Percentiles rank a stretch among this genome's conserved stretches.
phyloP scores from a whole-genome alignment of 2,888 invertebrate species.

The Heterodera filipjevi region DNA sequence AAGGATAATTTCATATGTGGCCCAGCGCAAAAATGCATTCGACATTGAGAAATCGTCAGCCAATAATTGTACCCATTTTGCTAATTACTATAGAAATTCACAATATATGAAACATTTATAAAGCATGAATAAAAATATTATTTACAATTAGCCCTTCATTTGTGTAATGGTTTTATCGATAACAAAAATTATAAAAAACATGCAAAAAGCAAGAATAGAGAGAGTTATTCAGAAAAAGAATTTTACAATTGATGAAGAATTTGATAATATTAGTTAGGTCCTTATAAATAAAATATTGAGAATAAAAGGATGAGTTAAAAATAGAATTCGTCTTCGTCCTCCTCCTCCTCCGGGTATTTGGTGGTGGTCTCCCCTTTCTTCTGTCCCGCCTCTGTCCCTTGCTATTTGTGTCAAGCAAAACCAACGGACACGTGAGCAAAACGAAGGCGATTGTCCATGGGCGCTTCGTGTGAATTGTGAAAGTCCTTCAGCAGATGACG shows the following conservation, averaged over 20 bases:
- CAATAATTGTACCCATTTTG: not conserved
- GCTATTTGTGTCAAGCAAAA: not conserved
- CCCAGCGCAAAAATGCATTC: too few relatives aligned
- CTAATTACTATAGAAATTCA: not conserved
- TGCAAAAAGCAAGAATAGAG: not conserved
- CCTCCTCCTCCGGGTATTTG: slow-evolving; percentile 32
- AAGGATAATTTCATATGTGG: too few relatives aligned
- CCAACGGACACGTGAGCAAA: slow-evolving; percentile 49
- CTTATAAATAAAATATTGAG: not conserved
- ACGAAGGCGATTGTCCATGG: slow-evolving; percentile 58
- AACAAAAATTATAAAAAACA: not conserved
- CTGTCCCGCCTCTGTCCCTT: slow-evolving; percentile 31
- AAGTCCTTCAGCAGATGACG: slow-evolving; percentile 55
- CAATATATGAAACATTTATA: not conserved
- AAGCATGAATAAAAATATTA: not conserved
- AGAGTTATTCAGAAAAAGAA: too few relatives aligned
- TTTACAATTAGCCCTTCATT: not conserved
- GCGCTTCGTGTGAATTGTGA: slow-evolving; percentile 47
- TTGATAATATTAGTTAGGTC: not conserved
- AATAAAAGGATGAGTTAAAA: not conserved
- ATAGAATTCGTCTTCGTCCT: slow-evolving; percentile 19
- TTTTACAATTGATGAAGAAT: not conserved
- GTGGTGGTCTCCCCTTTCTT: slow-evolving; percentile 25
- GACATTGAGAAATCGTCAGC: too few relatives aligned
- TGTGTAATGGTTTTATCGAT: not conserved